Base-by-base conservation (phyloP, 2,113 vertebrate genomes). In the Neofelis nebulosa region DNA sequence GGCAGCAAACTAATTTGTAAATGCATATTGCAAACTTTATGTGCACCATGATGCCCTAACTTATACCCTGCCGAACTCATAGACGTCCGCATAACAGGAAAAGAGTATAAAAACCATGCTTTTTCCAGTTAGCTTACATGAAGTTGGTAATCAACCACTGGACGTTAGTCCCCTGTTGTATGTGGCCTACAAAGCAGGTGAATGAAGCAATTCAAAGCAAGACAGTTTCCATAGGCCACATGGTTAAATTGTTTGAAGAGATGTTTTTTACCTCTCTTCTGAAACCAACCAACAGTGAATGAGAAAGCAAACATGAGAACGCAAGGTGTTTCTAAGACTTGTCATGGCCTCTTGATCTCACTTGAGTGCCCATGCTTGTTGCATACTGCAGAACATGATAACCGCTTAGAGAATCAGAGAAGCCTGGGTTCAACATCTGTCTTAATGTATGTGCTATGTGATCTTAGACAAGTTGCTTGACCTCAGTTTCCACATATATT, bases 11-110 rank as follows among this genome's bases (percentile, higher is more conserved):
- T 98, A 95, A 98, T 96, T 97, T 96, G 48, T 98, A 97, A 97
- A 97, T 96, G 85, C 38, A 16, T 94, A 97, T 98, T 98, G 82
- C 94, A 98, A 98, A 98, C 31, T 97, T 98, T 80, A 63, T 90
- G 36, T 63, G 89, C 27, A 85, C 52, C 45, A 7, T 57, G 96
- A 13, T 91, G 79, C 38, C 95, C 83, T 97, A 95, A 83, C 81
- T 55, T 82, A 33, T 6, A 98, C 86, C 79, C 89, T 97, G 48
- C 13, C 33, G 86, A 97, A 98, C 93, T 94, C 79, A 94, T 2
- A 95, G 82, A 76, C 85, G 80, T 89, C 92, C 97, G 10, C 66
- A 63, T 94, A 96, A 97, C 3, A 52, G 3, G 91, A 96, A 97
- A 73, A 3, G 15, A 18, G 41, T 78, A 45, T 78, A 3, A 15